Evolutionary conservation across 2,113 vertebrate species (phyloP), one percentile per base, ranked within the genome.

Genomic region (Silurus asotus): DNA sequence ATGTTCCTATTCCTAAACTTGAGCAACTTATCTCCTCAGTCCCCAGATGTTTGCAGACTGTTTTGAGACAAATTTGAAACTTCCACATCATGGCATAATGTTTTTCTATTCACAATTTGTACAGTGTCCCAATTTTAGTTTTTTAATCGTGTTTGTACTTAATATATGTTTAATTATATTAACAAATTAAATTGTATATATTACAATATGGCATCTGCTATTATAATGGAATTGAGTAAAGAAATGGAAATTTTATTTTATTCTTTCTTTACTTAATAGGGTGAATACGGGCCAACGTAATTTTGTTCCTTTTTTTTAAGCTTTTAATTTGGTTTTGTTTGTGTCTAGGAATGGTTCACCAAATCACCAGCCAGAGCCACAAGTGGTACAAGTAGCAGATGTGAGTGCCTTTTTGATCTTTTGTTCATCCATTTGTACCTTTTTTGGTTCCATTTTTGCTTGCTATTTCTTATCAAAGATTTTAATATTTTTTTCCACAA

Each of bases 331-430:
- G 65, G 0, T 55, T 8, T 0, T 14, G 65, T 1, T 49, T 45
- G 51, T 75, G 87, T 90, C 64, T 86, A 99, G 97, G 89, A 99
- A 98, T 69, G 97, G 97, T 74, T 99, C 97, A n/a, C 97, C 97
- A 56, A 98, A 90, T 90, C 94, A 95, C 89, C 94, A 94, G 89
- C 94, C 95, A 14, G 95, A 95, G 89, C 94, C 94, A 37, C 37
- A 37, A 8, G 94, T 94, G 5, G 92, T 89, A 88, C 94, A 80
- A 89, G 90, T 93, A 23, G 90, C 86, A 78, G 95, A 95, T 85
- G 95, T 95, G 88, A 95, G 94, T 94, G 74, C 19, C 17, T 59
- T 59, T 79, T 4, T 45, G 11, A 25, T 23, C 6, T 9, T 80
- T 0, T 25, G 83, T 64, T 62, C 5, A 53, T 5, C 59, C 13